These are phyloP conservation scores for Ips typographus DNA, from an alignment of 1,140 invertebrate species.

Conservation along the genomic window DNA sequence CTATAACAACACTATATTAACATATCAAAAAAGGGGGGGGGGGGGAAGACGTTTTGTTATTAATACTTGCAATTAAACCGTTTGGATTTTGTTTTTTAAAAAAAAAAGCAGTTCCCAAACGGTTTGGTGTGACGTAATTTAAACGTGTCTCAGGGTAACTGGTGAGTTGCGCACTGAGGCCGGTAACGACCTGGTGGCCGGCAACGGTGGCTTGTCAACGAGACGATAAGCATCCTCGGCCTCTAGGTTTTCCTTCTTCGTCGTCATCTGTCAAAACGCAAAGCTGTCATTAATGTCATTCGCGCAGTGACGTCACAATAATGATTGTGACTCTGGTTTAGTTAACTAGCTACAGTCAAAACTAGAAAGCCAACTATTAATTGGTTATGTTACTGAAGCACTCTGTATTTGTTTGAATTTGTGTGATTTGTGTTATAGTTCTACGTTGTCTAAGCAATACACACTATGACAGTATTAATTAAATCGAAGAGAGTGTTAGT, in stretches of 20 bases:
- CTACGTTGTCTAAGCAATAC: too few relatives aligned
- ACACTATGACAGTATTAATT: too few relatives aligned
- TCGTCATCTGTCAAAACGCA: conserved; percentile 46
- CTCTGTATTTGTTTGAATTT: not conserved
- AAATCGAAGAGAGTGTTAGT: conserved; percentile 10
- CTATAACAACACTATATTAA: conserved; percentile 18
- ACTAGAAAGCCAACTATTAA: not conserved
- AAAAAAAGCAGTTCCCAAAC: conserved; percentile 2
- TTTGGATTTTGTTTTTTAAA: not conserved
- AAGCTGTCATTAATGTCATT: too few relatives aligned
- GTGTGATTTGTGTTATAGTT: too few relatives aligned
- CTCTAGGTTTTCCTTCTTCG: conserved; percentile 53
- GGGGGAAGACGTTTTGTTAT: conserved; percentile 20
- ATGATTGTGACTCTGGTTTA: too few relatives aligned
- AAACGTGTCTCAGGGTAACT: conserved; percentile 44
- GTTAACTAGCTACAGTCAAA: too few relatives aligned
- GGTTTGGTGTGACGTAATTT: conserved; percentile 4
- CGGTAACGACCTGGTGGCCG: conserved; percentile 41
- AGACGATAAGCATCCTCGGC: conserved; percentile 53
- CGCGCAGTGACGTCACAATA: too few relatives aligned
- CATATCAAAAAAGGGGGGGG: conserved; percentile 3
- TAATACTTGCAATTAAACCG: conserved; percentile 7
- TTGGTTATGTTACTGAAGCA: conserved; percentile 5
- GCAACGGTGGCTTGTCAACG: conserved; percentile 47
- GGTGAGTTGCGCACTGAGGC: conserved; percentile 48